phyloP scores from a whole-genome alignment of 2,888 invertebrate genomes.

The Lamellibrachia columna region DNA sequence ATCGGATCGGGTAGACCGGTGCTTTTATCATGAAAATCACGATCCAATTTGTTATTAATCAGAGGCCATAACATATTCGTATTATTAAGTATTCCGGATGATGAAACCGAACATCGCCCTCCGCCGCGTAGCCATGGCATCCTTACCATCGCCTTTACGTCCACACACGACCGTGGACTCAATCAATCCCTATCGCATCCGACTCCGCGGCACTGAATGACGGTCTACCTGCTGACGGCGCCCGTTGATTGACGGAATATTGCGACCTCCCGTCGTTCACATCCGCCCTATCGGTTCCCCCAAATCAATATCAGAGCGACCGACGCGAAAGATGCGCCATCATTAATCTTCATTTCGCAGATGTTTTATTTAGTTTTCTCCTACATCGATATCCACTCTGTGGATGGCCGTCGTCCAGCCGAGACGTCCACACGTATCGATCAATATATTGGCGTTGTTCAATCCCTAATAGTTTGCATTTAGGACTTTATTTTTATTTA shows the following conservation, averaged over 20 bases:
- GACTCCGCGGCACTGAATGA: background rate
- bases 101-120: background rate
- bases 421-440: background rate
- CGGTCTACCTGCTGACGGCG: background rate
- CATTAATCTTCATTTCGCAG: background rate
- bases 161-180: background rate
- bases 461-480: background rate
- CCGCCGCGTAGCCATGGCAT: background rate
- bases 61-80: background rate
- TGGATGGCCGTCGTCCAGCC: background rate
- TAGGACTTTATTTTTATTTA: background rate
- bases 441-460: background rate
- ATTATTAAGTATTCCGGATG: background rate
- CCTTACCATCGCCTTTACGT: background rate
- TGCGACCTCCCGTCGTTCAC: background rate
- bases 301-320: background rate
- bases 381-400: background rate
- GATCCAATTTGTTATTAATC: background rate
- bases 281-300: background rate
- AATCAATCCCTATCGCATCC: background rate
- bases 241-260: background rate
- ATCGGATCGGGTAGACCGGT: background rate
- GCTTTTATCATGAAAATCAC: background rate
- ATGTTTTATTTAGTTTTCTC: constrained; percentile 11
- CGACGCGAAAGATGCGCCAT: background rate